Conservation (phyloP, 37 sponge, comb jelly and placozoan species). For the Hexactinellida sp. region DNA sequence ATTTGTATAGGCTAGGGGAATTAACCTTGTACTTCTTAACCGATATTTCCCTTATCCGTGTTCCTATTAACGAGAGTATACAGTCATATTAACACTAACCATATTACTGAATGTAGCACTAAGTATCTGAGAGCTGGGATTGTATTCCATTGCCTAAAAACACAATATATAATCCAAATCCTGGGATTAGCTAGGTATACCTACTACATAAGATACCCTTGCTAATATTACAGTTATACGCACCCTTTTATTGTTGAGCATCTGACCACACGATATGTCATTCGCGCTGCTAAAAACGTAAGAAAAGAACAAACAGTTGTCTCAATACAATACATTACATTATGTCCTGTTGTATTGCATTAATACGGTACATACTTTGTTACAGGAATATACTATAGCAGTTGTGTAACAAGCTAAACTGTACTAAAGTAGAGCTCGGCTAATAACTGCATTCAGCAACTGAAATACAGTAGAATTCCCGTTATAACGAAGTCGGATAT, state of each 20-base stretch:
- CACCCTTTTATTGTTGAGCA: not conserved
- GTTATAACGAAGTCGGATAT: too few species aligned
- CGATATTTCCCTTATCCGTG: too few species aligned
- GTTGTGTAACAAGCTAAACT: not conserved
- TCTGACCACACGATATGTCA: slow-evolving; percentile 10
- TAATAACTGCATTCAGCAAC: not conserved
- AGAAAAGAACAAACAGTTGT: not conserved
- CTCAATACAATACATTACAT: not conserved
- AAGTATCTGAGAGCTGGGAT: not conserved
- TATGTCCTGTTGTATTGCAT: too few species aligned
- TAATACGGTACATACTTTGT: too few species aligned
- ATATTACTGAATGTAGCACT: slow-evolving; percentile 15
- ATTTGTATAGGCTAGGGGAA: too few species aligned
- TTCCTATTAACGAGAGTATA: too few species aligned
- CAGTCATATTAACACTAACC: not conserved
- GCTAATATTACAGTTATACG: too few species aligned
- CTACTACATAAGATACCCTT: too few species aligned
- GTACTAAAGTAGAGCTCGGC: not conserved
- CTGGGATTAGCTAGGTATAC: too few species aligned
- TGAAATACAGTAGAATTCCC: too few species aligned
- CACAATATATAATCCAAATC: too few species aligned
- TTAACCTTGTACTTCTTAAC: too few species aligned
- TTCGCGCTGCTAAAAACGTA: not conserved
- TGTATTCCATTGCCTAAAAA: not conserved
- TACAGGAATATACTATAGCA: not conserved